A percentile compares a stretch with the other conserved stretches of the same genome.
Evolutionary conservation across 1,140 invertebrate species (phyloP).

Genomic region (Rhizoglyphus robini): DNA sequence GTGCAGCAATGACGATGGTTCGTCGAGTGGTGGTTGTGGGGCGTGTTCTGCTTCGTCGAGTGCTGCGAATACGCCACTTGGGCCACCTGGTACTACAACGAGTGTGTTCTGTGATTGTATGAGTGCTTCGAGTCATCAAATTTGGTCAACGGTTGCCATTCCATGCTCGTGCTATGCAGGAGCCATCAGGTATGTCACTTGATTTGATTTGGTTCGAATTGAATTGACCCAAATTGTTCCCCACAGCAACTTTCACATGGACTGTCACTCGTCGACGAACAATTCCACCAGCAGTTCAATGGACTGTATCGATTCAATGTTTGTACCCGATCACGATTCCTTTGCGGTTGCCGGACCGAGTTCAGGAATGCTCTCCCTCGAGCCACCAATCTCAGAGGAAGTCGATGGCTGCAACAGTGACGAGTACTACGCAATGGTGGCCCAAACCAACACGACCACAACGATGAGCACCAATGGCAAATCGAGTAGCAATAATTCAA

Average conservation of each 20-base stretch:
- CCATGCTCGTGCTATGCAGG: too few species aligned
- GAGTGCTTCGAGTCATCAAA: too few species aligned
- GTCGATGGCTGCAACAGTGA: not conserved
- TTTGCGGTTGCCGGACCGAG: not conserved
- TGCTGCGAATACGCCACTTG: not conserved
- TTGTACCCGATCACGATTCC: not conserved
- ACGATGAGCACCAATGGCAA: not conserved
- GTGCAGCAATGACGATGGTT: conserved; percentile 7
- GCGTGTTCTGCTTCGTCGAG: not conserved
- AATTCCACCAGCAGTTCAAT: not conserved
- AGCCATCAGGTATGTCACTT: too few species aligned
- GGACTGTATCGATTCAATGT: not conserved
- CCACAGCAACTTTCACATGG: too few species aligned
- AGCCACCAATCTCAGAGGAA: not conserved
- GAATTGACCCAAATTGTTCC: too few species aligned
- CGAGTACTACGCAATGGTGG: too few species aligned
- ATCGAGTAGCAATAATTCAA: not conserved
- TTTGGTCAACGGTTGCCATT: too few species aligned
- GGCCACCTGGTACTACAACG: too few species aligned
- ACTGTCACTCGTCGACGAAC: too few species aligned
- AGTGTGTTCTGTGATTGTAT: too few species aligned
- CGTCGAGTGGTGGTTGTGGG: not conserved
- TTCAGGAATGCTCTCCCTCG: not conserved
- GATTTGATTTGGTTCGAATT: too few species aligned
- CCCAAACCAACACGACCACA: not conserved